These are phyloP conservation scores for Aphelenchoides fujianensis DNA, from an alignment of 1,140 invertebrate genomes.

Conservation along the genomic window DNA sequence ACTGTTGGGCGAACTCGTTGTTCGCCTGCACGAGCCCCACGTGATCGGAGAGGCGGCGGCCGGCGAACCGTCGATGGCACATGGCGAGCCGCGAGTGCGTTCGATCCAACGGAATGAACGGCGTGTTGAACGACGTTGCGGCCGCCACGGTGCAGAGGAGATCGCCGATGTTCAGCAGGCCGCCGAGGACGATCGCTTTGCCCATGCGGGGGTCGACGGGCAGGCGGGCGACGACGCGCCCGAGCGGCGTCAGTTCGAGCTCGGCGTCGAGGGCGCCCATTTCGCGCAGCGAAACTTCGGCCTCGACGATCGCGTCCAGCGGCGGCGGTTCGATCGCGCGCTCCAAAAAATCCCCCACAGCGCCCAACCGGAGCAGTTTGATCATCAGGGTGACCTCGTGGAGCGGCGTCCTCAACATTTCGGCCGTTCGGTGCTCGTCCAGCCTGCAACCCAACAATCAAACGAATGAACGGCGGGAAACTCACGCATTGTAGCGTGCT, in stretches of 20 bases:
- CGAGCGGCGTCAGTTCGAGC: slow-evolving; percentile 66
- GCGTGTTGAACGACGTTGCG: slow-evolving; percentile 84
- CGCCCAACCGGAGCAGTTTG: slow-evolving; percentile 65
- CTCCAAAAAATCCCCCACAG: slow-evolving; percentile 64
- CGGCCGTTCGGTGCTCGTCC: slow-evolving; percentile 66
- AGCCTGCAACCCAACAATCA: no score
- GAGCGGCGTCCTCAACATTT: slow-evolving; percentile 66
- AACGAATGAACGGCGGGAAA: no score
- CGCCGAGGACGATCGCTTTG: slow-evolving; percentile 66
- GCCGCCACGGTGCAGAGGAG: slow-evolving; percentile 79
- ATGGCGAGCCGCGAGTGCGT: slow-evolving; percentile 69
- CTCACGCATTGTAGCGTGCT: slow-evolving; percentile 44
- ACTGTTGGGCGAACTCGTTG: slow-evolving; percentile 78
- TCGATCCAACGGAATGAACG: slow-evolving; percentile 65
- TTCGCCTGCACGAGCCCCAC: slow-evolving; percentile 89
- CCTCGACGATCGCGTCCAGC: slow-evolving; percentile 66
- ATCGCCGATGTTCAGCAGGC: slow-evolving; percentile 62
- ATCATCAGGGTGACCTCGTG: slow-evolving; percentile 64
- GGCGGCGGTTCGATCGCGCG: slow-evolving; percentile 67
- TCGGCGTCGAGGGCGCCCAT: slow-evolving; percentile 66
- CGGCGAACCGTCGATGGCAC: slow-evolving; percentile 78
- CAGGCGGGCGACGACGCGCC: slow-evolving; percentile 64
- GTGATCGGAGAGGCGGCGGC: slow-evolving; percentile 84
- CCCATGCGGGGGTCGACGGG: slow-evolving; percentile 66
- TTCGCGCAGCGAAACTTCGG: slow-evolving; percentile 64